These are phyloP conservation scores for Agrochola lychnidis DNA, from an alignment of 2,888 invertebrate species.

Conservation along the genomic window DNA sequence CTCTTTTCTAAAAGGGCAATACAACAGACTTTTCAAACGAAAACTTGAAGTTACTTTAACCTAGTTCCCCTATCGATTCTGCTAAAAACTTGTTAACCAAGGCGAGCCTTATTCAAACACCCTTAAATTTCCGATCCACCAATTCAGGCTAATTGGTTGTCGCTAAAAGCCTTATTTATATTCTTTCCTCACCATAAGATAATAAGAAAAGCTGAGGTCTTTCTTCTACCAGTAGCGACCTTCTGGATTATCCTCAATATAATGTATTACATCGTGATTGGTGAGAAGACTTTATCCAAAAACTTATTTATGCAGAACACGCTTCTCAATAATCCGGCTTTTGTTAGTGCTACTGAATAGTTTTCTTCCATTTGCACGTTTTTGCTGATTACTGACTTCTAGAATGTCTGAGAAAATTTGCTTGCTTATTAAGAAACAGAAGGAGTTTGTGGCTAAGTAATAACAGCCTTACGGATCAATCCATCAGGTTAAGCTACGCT, in stretches of 20 bases:
- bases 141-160: conserved; percentile 25
- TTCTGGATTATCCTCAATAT: conserved; percentile 16
- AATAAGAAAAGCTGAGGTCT: background rate
- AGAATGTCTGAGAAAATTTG: background rate
- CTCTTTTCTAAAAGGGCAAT: too few relatives aligned
- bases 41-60: conserved; percentile 3
- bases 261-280: conserved; percentile 10
- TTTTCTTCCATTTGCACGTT: background rate
- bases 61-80: conserved; percentile 1
- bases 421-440: background rate
- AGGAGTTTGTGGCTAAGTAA: too few relatives aligned
- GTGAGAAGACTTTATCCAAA: conserved; percentile 11
- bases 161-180: conserved; percentile 21
- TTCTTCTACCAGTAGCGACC: background rate
- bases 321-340: conserved; percentile 30
- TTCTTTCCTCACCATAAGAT: conserved; percentile 1
- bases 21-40: too few relatives aligned
- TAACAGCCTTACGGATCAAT: too few relatives aligned
- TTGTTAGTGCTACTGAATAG: conserved; percentile 16
- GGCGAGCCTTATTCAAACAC: conserved; percentile 3
- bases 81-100: background rate
- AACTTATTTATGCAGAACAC: conserved; percentile 45
- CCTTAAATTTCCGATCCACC: conserved; percentile 1
- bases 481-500: too few relatives aligned
- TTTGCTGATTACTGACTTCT: conserved; percentile 13